Evolutionary conservation across 2,797 vertebrate genomes (phyloP), one percentile per base, ranked within the genome.

Genomic region (Garrulus glandarius): DNA sequence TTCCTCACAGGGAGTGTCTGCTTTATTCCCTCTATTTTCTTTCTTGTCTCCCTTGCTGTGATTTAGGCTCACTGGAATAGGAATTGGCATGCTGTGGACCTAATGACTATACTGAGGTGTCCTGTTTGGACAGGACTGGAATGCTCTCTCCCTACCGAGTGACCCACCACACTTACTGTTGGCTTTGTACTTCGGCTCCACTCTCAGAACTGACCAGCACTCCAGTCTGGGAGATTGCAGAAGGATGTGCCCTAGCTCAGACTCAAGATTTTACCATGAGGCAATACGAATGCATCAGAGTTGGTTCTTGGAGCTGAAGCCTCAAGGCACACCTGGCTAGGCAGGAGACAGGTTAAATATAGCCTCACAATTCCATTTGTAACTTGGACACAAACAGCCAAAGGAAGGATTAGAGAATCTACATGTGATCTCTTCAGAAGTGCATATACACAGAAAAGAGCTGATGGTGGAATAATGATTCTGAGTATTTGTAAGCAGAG

Each of bases 261-360:
- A 13, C 15, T 59, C 39, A 26, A 10, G 16, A 10, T 37, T 32
- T 65, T 23, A 22, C 34, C 30, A 15, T 6, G 63, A 55, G 36
- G n/a, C 57, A 43, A 27, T 4, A 30, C 0, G 1, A 60, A 32
- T 20, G 10, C 15, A 18, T 16, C 13, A 21, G 13, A 10, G 11
- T 1, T 67, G 13, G 3, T 64, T 56, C 44, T 43, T 55, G 22
- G 19, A 57, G 9, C 27, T 84, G 74, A 71, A 64, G 26, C 9
- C 37, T 71, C 32, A 47, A 57, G 36, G 37, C 36, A 44, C 60
- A 18, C 15, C 19, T 22, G n/a, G 4, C 10, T 71, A 37, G 32
- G 55, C 44, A 89, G 43, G 20, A 60, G 26, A 5, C 4, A 75
- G 20, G 8, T 71, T 68, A 75, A 67, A 78, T n/a, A 56, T 0